Evolutionary conservation across 2,888 invertebrate species (phyloP), one percentile per base, ranked within the genome.

Genomic region (Tethea ocularis): DNA sequence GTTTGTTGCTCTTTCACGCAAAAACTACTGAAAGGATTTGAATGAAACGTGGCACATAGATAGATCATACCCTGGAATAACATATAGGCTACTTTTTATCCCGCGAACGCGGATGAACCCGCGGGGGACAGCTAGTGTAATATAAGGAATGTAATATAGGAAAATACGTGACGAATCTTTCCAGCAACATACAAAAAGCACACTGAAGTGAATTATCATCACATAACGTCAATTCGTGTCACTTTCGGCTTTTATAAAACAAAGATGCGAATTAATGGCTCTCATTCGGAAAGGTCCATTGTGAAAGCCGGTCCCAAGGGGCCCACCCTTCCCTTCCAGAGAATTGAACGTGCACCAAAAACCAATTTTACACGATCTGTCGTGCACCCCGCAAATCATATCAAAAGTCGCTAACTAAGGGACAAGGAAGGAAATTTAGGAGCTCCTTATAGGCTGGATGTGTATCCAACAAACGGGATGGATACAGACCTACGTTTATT

Each of bases 231-330:
- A 84, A 87, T 88, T 86, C 84, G 78, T 85, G 88, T 90, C 89
- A 87, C 87, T 88, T 83, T 77, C 82, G 83, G 85, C 87, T 89
- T 54, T 88, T 89, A 88, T 89, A 89, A 91, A 91, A 91, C 91
- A 91, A 91, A 91, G 90, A 91, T 89, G 86, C 83, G 90, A 89
- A 90, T 91, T 92, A 91, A 91, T 91, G 89, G 88, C 79, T 80
- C 87, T 88, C 89, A 89, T 91, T 91, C 87, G 81, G 80, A 82
- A 86, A 85, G 88, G 89, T 86, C 91, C 86, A 89, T 90, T 90
- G 88, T 89, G 88, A 87, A 82, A 83, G 89, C 82, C 72, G 64
- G 83, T 88, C 91, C 89, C 90, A 67, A n/a, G 69, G 89, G 86
- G 91, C 81, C 13, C 13, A 33, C 13, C 33, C 33, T 90, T 89